Evolutionary conservation across 2,888 invertebrate genomes (phyloP), one percentile per base, ranked within the genome.

Genomic region (Melipona beecheii): DNA sequence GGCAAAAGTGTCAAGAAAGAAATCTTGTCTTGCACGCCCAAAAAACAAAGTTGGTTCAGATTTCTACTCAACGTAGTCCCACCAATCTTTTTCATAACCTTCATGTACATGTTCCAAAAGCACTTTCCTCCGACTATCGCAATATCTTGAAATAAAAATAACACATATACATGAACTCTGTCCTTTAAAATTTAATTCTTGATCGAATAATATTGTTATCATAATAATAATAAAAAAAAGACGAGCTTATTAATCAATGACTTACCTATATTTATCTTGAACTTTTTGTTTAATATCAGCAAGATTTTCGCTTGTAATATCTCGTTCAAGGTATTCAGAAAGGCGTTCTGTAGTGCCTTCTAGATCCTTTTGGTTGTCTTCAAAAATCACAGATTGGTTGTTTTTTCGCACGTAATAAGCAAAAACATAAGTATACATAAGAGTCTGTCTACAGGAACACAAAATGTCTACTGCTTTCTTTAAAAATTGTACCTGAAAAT

Each of bases 381-480:
- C 99, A 95, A 99, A 99, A 95, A 99, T 99, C 95, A 98, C 98
- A 92, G 99, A 98, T 95, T 99, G 99, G 96, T 99, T 99, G 96
- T 98, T 99, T 96, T 99, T 98, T 95, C 97, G 97, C 94, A 99
- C 96, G 95, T 99, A 99, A 95, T 98, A 99, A 92, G 99, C 99
- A 96, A 99, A 99, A 90, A 99, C 99, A 95, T 99, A 99, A 72
- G 99, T 99, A 96, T 98, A 99, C 99, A 99, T 99, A 78, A 99
- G 96, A 27, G 99, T 99, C 95, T 99, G 99, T 89, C 99, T 96
- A 95, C 99, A 99, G 95, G 98, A 98, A 95, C 99, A 99, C 84
- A 99, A 96, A 94, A 98, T 99, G 95, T 99, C 99, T 93, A 99
- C 99, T 79, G 99, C 99, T 95, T 99, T 98, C 95, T 98, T 98